phyloP scores from a whole-genome alignment of 1,140 invertebrate genomes.

The Drosophila bocki region DNA sequence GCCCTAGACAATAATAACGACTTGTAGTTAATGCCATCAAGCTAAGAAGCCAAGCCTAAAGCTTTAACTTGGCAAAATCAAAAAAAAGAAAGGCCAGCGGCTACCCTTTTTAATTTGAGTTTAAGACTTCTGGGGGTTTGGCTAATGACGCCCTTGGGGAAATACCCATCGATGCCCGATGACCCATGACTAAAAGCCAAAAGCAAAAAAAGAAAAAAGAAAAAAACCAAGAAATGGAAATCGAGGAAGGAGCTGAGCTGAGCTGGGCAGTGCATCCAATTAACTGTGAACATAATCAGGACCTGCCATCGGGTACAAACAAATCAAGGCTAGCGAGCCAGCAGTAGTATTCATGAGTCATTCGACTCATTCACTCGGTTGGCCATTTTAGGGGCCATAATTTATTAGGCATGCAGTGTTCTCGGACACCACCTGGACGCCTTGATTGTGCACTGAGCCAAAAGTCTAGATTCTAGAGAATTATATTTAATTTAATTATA shows the following conservation, averaged over 20 bases:
- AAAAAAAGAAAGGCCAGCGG: background rate
- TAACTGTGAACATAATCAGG: conserved; percentile 56
- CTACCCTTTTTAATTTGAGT: conserved; percentile 52
- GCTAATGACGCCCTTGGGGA: conserved; percentile 71
- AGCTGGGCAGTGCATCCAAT: conserved; percentile 65
- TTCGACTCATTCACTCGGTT: conserved; percentile 10
- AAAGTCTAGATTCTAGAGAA: background rate
- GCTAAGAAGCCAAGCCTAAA: conserved; percentile 32
- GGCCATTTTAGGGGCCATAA: conserved; percentile 15
- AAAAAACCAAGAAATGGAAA: background rate
- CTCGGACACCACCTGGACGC: background rate
- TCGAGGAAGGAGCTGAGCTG: conserved; percentile 11
- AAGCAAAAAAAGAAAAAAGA: background rate
- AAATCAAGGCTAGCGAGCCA: conserved; percentile 22
- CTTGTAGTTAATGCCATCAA: conserved; percentile 74
- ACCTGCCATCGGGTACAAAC: conserved; percentile 1
- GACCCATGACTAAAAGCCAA: conserved; percentile 2
- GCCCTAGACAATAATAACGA: conserved; percentile 78
- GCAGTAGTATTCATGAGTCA: conserved; percentile 30
- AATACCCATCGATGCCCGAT: conserved; percentile 33
- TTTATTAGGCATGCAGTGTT: conserved; percentile 30
- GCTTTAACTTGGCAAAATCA: background rate
- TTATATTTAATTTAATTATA: too few relatives aligned
- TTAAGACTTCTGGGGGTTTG: conserved; percentile 41
- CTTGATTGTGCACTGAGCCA: conserved; percentile 13